Percentiles rank a stretch among this genome's conserved stretches.
Evolutionary conservation across 2,888 invertebrate genomes (phyloP).

Genomic region (Diaperis boleti): DNA sequence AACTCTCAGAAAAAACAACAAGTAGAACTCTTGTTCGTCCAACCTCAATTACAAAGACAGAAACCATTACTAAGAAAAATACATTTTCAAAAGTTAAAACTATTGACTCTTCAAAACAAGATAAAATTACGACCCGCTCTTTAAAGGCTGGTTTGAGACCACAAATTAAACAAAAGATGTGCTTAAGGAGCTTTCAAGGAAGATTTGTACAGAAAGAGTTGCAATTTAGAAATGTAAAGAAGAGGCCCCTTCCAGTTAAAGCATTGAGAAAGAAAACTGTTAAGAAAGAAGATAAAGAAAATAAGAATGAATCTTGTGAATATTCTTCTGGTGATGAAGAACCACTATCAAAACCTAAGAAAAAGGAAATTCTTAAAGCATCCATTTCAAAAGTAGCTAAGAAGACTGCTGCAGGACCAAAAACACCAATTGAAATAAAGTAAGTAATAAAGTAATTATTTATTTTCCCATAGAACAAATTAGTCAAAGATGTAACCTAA

Average conservation of each 20-base stretch:
- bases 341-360: conserved; percentile 59
- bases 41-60: conserved; percentile 66
- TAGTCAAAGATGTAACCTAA: too few relatives aligned
- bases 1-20: conserved; percentile 64
- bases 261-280: conserved; percentile 16
- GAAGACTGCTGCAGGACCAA: conserved; percentile 46
- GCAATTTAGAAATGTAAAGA: conserved; percentile 51
- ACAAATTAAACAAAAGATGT: conserved; percentile 61
- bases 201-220: conserved; percentile 63
- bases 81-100: conserved; percentile 58
- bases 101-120: conserved; percentile 62
- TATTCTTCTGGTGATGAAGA: conserved; percentile 71
- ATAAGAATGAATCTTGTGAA: conserved; percentile 52
- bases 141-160: conserved; percentile 52
- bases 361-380: conserved; percentile 35
- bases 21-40: conserved; percentile 67
- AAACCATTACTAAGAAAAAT: conserved; percentile 61
- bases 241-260: conserved; percentile 20
- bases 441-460: too few relatives aligned
- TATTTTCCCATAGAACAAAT: too few relatives aligned
- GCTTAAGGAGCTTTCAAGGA: conserved; percentile 66
- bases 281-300: conserved; percentile 32
- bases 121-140: conserved; percentile 62
- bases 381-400: conserved; percentile 39
- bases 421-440: conserved; percentile 51